Conservation (phyloP, 37 sponge, comb jelly and placozoan species). For the Halisarca cf. caerulea region DNA sequence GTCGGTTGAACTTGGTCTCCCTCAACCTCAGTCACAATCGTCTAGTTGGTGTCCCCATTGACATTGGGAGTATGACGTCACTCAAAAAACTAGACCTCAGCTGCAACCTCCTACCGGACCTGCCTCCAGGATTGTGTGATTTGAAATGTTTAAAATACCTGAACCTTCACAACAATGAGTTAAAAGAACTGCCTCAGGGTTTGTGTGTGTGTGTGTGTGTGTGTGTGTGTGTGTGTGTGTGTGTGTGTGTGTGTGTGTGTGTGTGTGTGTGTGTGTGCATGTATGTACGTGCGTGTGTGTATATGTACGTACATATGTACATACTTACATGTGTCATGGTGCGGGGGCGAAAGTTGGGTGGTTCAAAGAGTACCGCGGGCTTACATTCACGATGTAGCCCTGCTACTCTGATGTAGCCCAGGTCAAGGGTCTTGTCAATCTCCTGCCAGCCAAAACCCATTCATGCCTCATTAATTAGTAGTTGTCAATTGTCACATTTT, state of each 20-base stretch:
- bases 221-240: neutral
- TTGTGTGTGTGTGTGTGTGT: constrained; percentile 7
- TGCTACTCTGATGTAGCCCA: no score
- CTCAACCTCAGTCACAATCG: constrained; percentile 66
- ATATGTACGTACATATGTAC: no score
- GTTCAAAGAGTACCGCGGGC: no score
- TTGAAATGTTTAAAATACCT: constrained; percentile 42
- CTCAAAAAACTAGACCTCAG: constrained; percentile 48
- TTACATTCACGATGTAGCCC: no score
- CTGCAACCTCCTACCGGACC: constrained; percentile 56
- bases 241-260: neutral
- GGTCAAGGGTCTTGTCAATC: no score
- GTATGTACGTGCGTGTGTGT: no score
- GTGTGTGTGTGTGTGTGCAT: neutral
- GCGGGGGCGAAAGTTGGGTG: no score
- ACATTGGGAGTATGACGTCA: constrained; percentile 29
- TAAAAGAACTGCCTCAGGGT: constrained; percentile 64
- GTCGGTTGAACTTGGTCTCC: constrained; percentile 48
- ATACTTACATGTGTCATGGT: neutral
- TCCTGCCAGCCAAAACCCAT: no score
- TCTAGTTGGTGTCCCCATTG: constrained; percentile 45
- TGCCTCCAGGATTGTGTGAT: constrained; percentile 49
- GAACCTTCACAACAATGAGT: constrained; percentile 61
- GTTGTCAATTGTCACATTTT: no score
- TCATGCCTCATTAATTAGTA: no score